phyloP scores from a whole-genome alignment of 2,888 invertebrate genomes.

The Rhodophaea formosa region DNA sequence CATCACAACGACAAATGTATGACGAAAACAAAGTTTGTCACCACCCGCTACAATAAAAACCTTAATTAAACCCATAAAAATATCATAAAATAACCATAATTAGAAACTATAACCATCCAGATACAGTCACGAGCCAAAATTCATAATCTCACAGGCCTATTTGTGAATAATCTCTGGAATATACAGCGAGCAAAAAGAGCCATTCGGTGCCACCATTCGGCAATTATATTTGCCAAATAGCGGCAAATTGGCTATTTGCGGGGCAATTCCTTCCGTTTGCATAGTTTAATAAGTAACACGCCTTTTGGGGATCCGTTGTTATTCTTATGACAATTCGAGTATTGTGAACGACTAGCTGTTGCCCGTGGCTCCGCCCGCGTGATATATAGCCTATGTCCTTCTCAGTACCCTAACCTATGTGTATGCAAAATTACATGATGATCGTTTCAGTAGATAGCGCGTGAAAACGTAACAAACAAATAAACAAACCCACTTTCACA shows the following conservation, averaged over 20 bases:
- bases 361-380: too few species aligned
- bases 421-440: too few species aligned
- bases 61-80: slow-evolving; percentile 15
- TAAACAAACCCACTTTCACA: too few species aligned
- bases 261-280: slow-evolving; percentile 62
- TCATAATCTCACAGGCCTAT: slow-evolving; percentile 61
- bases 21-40: too few species aligned
- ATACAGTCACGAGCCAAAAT: slow-evolving; percentile 55
- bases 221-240: slow-evolving; percentile 68
- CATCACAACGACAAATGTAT: too few species aligned
- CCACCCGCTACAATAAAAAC: too few species aligned
- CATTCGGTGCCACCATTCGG: slow-evolving; percentile 50
- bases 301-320: slow-evolving; percentile 17
- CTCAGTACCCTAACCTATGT: too few species aligned
- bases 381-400: too few species aligned
- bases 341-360: too few species aligned
- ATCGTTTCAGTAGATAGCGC: too few species aligned
- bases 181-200: slow-evolving; percentile 57
- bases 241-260: slow-evolving; percentile 68
- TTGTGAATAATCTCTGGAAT: slow-evolving; percentile 63
- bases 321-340: neutral
- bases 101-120: neutral
- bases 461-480: too few species aligned
- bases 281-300: slow-evolving; percentile 44
- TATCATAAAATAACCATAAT: neutral